A percentile compares a stretch with the other conserved stretches of the same genome.
Evolutionary conservation across 2,888 invertebrate species (phyloP).

Genomic region (Diaprepes abbreviatus): DNA sequence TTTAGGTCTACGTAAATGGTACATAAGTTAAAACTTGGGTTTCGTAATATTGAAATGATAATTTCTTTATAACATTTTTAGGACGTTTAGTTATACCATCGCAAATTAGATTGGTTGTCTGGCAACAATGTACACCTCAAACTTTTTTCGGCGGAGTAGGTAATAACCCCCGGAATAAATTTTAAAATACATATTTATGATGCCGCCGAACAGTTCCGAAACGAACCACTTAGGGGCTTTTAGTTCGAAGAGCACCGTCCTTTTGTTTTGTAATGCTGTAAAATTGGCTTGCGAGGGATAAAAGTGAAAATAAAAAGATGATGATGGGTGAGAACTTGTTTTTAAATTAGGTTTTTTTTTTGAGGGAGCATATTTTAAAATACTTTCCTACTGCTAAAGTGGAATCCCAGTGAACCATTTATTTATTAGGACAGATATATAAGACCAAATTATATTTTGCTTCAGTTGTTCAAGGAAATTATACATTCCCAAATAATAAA

Average conservation of each 20-base stretch:
- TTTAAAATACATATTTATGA: constrained; percentile 36
- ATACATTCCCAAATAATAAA: too few species aligned
- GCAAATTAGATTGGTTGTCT: neutral
- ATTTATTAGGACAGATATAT: too few species aligned
- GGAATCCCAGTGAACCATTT: too few species aligned
- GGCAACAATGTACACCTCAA: neutral
- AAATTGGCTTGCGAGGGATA: constrained; percentile 21
- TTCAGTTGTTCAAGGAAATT: too few species aligned
- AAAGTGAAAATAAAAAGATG: neutral
- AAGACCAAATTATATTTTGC: too few species aligned
- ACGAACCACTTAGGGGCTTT: constrained; percentile 33
- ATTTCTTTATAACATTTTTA: too few species aligned
- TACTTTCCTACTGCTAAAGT: too few species aligned
- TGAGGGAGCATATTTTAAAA: too few species aligned
- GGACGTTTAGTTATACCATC: too few species aligned
- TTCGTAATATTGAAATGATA: too few species aligned
- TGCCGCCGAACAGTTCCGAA: constrained; percentile 23
- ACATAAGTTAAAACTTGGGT: too few species aligned
- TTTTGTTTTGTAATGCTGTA: constrained; percentile 28
- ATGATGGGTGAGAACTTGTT: neutral
- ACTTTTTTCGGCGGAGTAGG: constrained; percentile 5
- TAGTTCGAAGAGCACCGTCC: constrained; percentile 32
- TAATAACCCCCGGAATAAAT: constrained; percentile 27
- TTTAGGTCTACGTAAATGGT: too few species aligned
- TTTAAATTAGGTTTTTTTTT: neutral